A percentile compares a stretch with the other conserved stretches of the same genome.
phyloP scores from a whole-genome alignment of 2,797 vertebrate species.

The Meda fulgida region DNA sequence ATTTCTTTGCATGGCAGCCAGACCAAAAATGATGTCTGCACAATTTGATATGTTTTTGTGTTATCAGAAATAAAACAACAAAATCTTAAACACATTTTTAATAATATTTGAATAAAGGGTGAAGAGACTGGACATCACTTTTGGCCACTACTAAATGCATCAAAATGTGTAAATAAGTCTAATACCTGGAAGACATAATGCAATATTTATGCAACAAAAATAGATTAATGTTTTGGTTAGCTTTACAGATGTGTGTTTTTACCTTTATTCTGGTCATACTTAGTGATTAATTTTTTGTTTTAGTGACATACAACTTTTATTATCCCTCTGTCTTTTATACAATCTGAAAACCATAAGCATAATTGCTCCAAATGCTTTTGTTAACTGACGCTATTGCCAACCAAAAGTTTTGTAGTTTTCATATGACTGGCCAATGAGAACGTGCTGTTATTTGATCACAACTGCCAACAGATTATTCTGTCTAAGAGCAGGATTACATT shows the following conservation, averaged over 20 bases:
- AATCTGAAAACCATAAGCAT: not conserved
- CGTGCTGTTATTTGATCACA: conserved; percentile 11
- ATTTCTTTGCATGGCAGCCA: too few species aligned
- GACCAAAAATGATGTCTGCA: not conserved
- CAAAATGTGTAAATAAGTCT: not conserved
- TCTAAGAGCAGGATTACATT: conserved; percentile 7
- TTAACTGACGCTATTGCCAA: not conserved
- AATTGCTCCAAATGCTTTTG: not conserved
- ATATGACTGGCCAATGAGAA: not conserved
- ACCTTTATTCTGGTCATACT: not conserved
- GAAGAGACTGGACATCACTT: too few species aligned
- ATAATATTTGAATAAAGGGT: not conserved
- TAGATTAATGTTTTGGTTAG: not conserved
- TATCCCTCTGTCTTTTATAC: not conserved
- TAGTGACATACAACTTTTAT: not conserved
- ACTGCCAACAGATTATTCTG: not conserved
- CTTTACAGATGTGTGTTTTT: not conserved
- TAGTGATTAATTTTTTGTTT: not conserved
- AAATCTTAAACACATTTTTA: not conserved
- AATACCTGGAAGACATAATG: not conserved
- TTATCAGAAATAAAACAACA: not conserved
- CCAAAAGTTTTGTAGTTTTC: not conserved
- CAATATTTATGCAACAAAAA: not conserved
- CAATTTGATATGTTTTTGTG: not conserved
- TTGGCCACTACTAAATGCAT: not conserved